Percentiles rank a stretch among this genome's conserved stretches.
These are phyloP conservation scores for Andrena minutula DNA, from an alignment of 2,888 invertebrate species.

Conservation along the genomic window DNA sequence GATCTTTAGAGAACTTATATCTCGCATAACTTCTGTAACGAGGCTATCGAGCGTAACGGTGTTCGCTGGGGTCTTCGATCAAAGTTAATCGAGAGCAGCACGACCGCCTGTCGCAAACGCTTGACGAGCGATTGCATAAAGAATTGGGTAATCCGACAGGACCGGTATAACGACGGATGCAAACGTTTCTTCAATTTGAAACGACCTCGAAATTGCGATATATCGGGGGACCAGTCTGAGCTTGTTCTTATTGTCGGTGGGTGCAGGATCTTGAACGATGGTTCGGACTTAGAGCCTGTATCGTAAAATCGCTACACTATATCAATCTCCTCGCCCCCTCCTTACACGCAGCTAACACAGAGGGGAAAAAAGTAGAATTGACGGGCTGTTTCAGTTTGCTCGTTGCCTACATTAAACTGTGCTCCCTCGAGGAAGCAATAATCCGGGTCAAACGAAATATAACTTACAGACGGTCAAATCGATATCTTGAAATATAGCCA, in stretches of 20 bases:
- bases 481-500: constrained; percentile 43
- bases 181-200: constrained; percentile 60
- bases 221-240: constrained; percentile 54
- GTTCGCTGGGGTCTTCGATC: constrained; percentile 52
- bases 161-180: constrained; percentile 59
- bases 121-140: constrained; percentile 70
- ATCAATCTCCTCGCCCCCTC: constrained; percentile 70
- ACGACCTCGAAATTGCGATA: constrained; percentile 64
- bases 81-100: constrained; percentile 55
- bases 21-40: constrained; percentile 51
- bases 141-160: constrained; percentile 70
- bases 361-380: constrained; percentile 38
- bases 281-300: constrained; percentile 65
- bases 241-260: constrained; percentile 52
- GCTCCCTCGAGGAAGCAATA: constrained; percentile 41
- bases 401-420: constrained; percentile 37
- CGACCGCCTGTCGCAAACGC: constrained; percentile 40
- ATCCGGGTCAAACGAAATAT: constrained; percentile 41
- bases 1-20: constrained; percentile 29
- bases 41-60: constrained; percentile 60
- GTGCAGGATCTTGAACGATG: constrained; percentile 58
- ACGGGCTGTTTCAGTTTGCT: constrained; percentile 41
- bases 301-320: constrained; percentile 70
- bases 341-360: constrained; percentile 38
- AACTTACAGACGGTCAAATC: constrained; percentile 45